A percentile compares a stretch with the other conserved stretches of the same genome.
phyloP scores from a whole-genome alignment of 1,140 invertebrate genomes.

The Scaptomyza hsui region DNA sequence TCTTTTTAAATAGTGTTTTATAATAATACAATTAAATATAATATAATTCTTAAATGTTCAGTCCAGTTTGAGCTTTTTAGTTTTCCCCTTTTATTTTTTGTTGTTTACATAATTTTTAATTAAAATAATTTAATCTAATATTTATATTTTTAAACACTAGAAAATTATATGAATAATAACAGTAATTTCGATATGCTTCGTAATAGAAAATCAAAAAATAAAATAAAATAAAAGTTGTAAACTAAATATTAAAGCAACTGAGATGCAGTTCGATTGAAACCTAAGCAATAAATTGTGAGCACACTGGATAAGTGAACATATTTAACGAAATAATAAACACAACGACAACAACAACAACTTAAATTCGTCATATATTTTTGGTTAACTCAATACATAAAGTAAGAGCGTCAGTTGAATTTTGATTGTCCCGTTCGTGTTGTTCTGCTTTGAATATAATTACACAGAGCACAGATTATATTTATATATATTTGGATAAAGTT shows the following conservation, averaged over 20 bases:
- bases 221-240: too few relatives aligned
- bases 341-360: slow-evolving; percentile 38
- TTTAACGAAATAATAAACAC: slow-evolving; percentile 22
- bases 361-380: slow-evolving; percentile 38
- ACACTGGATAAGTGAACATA: not conserved
- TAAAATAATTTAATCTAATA: slow-evolving; percentile 74
- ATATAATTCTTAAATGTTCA: slow-evolving; percentile 80
- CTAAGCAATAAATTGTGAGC: not conserved
- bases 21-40: slow-evolving; percentile 73
- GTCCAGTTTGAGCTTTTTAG: slow-evolving; percentile 82
- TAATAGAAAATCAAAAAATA: slow-evolving; percentile 22
- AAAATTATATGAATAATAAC: slow-evolving; percentile 17
- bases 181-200: slow-evolving; percentile 60
- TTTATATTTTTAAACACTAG: slow-evolving; percentile 60
- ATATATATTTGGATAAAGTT: slow-evolving; percentile 38
- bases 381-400: slow-evolving; percentile 48
- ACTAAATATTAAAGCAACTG: slow-evolving; percentile 21
- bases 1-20: slow-evolving; percentile 41
- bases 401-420: slow-evolving; percentile 74
- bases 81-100: slow-evolving; percentile 64
- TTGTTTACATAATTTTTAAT: slow-evolving; percentile 55
- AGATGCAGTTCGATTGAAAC: slow-evolving; percentile 38
- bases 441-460: slow-evolving; percentile 43
- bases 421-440: slow-evolving; percentile 78
- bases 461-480: slow-evolving; percentile 54